Conservation (phyloP, 2,797 vertebrate species). For the Otolemur crassicaudatus region DNA sequence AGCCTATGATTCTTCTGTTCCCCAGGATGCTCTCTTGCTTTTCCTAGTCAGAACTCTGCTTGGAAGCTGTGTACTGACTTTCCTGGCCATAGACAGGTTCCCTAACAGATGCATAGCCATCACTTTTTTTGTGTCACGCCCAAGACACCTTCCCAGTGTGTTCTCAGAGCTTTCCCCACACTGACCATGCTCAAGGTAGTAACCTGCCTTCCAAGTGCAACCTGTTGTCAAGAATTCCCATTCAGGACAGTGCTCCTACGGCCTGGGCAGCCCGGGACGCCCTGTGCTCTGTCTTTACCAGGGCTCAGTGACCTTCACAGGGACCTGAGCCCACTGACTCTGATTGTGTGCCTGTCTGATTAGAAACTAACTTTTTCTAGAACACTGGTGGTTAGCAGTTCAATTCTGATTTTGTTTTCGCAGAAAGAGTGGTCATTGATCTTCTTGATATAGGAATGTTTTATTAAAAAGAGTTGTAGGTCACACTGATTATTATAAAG, state of each 20-base stretch:
- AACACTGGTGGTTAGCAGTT: neutral
- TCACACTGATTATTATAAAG: neutral
- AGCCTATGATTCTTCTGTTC: neutral
- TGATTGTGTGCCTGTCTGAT: neutral
- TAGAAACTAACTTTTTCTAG: neutral
- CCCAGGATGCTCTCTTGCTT: neutral
- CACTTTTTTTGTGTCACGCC: neutral
- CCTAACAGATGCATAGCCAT: neutral
- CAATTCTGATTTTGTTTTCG: neutral
- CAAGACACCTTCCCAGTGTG: neutral
- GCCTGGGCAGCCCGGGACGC: neutral
- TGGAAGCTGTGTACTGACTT: fast-evolving
- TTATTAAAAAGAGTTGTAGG: neutral
- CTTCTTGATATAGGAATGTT: neutral
- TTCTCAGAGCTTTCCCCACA: neutral
- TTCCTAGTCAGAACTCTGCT: neutral
- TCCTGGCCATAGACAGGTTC: neutral
- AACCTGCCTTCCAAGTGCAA: neutral
- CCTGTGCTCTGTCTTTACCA: neutral
- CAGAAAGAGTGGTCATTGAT: neutral
- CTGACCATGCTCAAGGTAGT: neutral
- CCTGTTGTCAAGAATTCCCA: fast-evolving
- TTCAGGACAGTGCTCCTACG: neutral
- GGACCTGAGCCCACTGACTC: neutral
- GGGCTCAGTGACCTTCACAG: neutral